Conservation (phyloP, 2,888 invertebrate genomes). For the Agrilus biguttatus region DNA sequence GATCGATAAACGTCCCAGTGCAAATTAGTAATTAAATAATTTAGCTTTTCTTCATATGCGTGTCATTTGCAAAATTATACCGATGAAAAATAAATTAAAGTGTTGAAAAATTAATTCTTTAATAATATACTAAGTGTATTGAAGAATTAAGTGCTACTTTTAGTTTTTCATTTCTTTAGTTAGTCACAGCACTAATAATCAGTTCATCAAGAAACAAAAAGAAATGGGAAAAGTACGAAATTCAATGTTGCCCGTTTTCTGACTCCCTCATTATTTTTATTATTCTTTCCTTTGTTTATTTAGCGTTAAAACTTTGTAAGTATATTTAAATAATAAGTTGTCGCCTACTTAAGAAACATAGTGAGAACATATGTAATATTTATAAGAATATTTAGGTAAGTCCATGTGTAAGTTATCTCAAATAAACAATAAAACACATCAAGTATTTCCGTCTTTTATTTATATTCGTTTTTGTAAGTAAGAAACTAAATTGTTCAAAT, state of each 20-base stretch:
- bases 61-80: too few relatives aligned
- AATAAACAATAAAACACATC: conserved; percentile 19
- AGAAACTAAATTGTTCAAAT: too few relatives aligned
- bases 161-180: not conserved
- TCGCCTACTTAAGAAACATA: conserved; percentile 13
- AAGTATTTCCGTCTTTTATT: not conserved
- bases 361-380: conserved; percentile 22
- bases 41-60: too few relatives aligned
- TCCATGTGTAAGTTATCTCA: conserved; percentile 25
- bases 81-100: too few relatives aligned
- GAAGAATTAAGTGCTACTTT: not conserved
- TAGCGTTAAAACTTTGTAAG: conserved; percentile 8
- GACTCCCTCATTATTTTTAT: conserved; percentile 8
- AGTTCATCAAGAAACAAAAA: too few relatives aligned
- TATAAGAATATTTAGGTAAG: conserved; percentile 16
- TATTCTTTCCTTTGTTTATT: conserved; percentile 1
- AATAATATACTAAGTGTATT: too few relatives aligned
- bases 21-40: too few relatives aligned
- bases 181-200: too few relatives aligned
- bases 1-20: too few relatives aligned
- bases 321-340: conserved; percentile 8
- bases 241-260: conserved; percentile 1
- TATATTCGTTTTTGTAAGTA: too few relatives aligned
- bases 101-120: too few relatives aligned
- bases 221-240: not conserved